Percentiles rank a stretch among this genome's conserved stretches.
Conservation (phyloP, 2,113 vertebrate species). For the Urocynchramus pylzowi region DNA sequence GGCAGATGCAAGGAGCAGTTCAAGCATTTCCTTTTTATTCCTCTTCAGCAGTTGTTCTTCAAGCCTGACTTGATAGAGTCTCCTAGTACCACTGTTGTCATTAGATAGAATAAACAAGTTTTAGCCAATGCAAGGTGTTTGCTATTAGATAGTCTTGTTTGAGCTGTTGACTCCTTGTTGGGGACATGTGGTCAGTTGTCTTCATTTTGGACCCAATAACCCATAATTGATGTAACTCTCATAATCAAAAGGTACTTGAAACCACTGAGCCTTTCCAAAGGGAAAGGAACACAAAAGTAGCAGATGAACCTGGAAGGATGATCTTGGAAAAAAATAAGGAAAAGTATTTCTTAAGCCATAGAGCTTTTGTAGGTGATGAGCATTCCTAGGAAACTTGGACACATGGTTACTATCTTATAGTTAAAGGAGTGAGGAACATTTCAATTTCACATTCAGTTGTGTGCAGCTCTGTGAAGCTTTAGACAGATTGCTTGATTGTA, state of each 20-base stretch:
- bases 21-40: neutral
- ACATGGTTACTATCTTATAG: neutral
- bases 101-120: neutral
- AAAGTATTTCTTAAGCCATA: neutral
- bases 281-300: neutral
- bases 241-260: neutral
- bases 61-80: neutral
- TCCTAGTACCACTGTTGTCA: neutral
- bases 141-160: neutral
- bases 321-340: neutral
- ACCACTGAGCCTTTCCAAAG: neutral
- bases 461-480: neutral
- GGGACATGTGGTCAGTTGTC: neutral
- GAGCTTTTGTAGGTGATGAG: neutral
- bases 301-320: neutral
- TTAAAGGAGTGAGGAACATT: neutral
- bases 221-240: neutral
- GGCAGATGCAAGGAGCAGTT: neutral
- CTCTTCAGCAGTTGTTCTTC: neutral
- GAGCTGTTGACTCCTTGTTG: neutral
- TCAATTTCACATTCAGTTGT: neutral
- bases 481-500: neutral
- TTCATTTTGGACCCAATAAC: neutral
- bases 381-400: neutral
- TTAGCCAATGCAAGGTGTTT: neutral